Evolutionary conservation across 2,797 vertebrate genomes (phyloP).

Genomic region (Synaphobranchus kaupii): DNA sequence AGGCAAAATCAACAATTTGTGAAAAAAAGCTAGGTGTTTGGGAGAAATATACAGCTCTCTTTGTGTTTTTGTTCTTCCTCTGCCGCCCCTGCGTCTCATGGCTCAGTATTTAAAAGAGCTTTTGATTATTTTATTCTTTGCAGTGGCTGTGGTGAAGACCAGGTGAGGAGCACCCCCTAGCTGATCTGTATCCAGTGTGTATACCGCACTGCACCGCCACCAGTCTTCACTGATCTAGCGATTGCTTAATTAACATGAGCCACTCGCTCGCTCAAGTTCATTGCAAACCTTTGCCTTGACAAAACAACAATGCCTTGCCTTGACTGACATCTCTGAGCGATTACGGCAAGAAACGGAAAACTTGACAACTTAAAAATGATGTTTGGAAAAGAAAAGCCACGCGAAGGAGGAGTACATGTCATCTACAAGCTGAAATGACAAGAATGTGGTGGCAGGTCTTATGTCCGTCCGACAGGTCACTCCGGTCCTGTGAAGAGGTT

Average conservation of each 20-base stretch:
- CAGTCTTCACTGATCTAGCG: background rate
- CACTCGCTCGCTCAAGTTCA: background rate
- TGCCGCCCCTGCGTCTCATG: background rate
- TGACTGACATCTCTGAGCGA: background rate
- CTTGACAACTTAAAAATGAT: background rate
- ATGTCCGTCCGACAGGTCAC: background rate
- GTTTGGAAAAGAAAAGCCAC: background rate
- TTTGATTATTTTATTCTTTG: slow-evolving; percentile 9
- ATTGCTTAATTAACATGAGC: background rate
- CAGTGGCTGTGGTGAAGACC: background rate
- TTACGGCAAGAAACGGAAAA: background rate
- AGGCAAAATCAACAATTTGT: slow-evolving; percentile 25
- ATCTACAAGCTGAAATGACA: background rate
- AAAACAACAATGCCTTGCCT: background rate
- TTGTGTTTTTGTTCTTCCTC: background rate
- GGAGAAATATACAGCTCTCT: background rate
- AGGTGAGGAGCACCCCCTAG: slow-evolving; percentile 1
- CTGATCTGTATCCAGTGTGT: slow-evolving; percentile 22
- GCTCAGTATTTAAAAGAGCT: background rate
- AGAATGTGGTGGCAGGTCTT: background rate
- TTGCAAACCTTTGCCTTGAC: slow-evolving; percentile 1
- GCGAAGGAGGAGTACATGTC: background rate
- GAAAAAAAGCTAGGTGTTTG: background rate
- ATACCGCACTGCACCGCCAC: background rate
- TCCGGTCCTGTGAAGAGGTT: background rate